Percentiles rank a stretch among this genome's conserved stretches.
phyloP scores from a whole-genome alignment of 2,113 vertebrate species.

The Mesembrinibis cayennensis region DNA sequence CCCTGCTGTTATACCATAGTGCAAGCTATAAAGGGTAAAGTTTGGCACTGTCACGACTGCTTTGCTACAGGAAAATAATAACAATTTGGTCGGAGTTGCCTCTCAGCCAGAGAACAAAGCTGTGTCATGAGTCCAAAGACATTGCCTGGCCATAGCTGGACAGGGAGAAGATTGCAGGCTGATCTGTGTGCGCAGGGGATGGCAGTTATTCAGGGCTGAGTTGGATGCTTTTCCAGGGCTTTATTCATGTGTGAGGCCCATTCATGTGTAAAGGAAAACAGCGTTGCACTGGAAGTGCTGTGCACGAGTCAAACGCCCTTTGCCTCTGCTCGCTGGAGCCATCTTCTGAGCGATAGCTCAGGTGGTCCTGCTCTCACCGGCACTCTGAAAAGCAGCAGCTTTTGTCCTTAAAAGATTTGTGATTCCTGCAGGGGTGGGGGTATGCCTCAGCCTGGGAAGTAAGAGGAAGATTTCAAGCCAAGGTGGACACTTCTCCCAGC shows the following conservation, averaged over 20 bases:
- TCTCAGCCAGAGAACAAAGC: neutral
- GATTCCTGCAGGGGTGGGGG: neutral
- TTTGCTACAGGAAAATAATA: neutral
- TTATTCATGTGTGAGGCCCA: neutral
- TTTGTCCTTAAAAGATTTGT: neutral
- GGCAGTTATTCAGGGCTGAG: neutral
- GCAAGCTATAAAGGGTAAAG: neutral
- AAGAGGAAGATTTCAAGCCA: neutral
- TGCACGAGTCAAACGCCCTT: accelerated
- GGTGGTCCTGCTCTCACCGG: neutral
- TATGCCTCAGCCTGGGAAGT: neutral
- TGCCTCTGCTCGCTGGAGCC: neutral
- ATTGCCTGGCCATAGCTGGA: neutral
- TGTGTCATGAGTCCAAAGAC: neutral
- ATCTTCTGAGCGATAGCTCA: neutral
- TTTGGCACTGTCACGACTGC: neutral
- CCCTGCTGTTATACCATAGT: neutral
- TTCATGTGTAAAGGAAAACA: neutral
- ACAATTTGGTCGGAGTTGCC: neutral
- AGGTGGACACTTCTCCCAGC: neutral
- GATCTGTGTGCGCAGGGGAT: neutral
- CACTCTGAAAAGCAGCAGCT: neutral
- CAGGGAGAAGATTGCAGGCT: neutral
- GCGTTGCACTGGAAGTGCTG: neutral
- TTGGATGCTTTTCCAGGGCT: neutral